phyloP scores from a whole-genome alignment of 2,113 vertebrate genomes.

The Leptobrachium leishanense region DNA sequence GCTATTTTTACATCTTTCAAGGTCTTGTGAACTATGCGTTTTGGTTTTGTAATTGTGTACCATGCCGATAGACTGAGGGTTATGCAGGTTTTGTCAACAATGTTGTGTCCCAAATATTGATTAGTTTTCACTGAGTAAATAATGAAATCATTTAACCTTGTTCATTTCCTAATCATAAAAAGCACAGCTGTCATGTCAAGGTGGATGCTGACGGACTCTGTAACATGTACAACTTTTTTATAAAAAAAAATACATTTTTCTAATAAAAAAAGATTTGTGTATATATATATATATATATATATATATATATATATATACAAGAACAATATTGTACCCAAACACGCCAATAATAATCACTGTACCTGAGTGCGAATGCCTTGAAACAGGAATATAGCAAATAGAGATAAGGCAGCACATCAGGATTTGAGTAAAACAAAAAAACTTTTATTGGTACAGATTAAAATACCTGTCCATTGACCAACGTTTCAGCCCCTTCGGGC shows the following conservation, averaged over 20 bases:
- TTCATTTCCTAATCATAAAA: constrained; percentile 61
- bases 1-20: constrained; percentile 54
- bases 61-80: constrained; percentile 43
- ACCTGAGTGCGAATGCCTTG: no score
- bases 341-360: no score
- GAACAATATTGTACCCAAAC: no score
- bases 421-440: no score
- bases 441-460: no score
- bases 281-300: background rate
- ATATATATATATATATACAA: no score
- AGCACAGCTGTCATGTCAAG: constrained; percentile 46
- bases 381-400: no score
- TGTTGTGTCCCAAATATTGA: constrained; percentile 64
- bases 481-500: no score
- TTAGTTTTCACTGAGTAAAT: constrained; percentile 67
- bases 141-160: constrained; percentile 66
- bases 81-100: constrained; percentile 61
- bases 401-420: no score
- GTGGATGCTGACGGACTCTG: constrained; percentile 30
- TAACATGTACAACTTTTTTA: background rate
- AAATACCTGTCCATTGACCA: no score
- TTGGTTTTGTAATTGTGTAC: constrained; percentile 61
- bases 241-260: background rate
- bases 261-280: background rate
- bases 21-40: constrained; percentile 62